phyloP scores from a whole-genome alignment of 2,797 vertebrate species.

The Rhabdophis nuchalis region DNA sequence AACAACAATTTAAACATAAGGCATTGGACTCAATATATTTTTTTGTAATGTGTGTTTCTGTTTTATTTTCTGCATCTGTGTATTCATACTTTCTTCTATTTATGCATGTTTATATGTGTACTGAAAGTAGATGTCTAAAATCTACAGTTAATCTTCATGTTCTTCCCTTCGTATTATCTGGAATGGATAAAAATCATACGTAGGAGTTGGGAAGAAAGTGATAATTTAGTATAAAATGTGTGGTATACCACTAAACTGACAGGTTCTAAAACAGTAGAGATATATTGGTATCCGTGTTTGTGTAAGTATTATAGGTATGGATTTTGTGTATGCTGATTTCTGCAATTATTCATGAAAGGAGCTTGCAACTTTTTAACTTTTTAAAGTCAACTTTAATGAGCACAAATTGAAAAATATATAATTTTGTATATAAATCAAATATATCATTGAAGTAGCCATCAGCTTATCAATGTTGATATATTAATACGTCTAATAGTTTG shows the following conservation, averaged over 20 bases:
- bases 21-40: neutral
- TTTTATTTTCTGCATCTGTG: neutral
- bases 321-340: neutral
- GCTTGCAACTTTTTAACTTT: neutral
- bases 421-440: neutral
- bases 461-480: neutral
- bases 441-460: neutral
- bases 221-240: neutral
- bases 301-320: neutral
- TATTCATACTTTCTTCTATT: neutral
- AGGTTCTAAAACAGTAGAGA: neutral
- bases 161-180: neutral
- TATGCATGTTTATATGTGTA: neutral
- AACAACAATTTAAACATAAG: slow-evolving; percentile 9
- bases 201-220: neutral
- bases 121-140: neutral
- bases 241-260: neutral
- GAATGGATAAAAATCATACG: neutral
- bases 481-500: neutral
- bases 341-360: neutral
- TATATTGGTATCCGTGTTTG: neutral
- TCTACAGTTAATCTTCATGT: neutral
- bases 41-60: neutral
- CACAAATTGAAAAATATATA: neutral
- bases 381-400: neutral